Percentiles rank a stretch among this genome's conserved stretches.
These are phyloP conservation scores for Onychostoma macrolepis DNA, from an alignment of 2,113 vertebrate genomes.

Conservation along the genomic window DNA sequence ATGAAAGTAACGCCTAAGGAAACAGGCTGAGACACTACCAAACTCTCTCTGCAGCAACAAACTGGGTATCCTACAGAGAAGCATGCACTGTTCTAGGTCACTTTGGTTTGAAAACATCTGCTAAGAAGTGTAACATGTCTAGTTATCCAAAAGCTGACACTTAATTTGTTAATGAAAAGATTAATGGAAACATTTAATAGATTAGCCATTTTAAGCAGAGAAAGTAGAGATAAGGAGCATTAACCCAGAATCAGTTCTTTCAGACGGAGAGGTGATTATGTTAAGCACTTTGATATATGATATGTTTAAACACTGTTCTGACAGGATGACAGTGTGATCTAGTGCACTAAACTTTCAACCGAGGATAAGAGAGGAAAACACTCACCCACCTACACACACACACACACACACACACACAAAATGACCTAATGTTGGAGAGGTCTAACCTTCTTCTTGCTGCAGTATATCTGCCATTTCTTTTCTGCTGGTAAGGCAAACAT, in stretches of 20 bases:
- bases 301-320: background rate
- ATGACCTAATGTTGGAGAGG: background rate
- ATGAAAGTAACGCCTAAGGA: background rate
- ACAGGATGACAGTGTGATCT: slow-evolving; percentile 18
- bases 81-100: background rate
- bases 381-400: slow-evolving; percentile 1
- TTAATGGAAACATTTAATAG: slow-evolving; percentile 15
- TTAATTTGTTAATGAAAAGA: background rate
- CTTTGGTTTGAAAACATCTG: background rate
- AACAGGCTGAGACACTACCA: background rate
- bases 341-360: background rate
- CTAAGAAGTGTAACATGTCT: background rate
- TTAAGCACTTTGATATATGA: slow-evolving; percentile 23
- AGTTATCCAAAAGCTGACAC: slow-evolving; percentile 7
- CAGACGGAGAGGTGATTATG: background rate
- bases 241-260: background rate
- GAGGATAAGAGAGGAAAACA: background rate
- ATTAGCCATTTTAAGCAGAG: background rate
- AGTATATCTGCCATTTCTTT: slow-evolving; percentile 87
- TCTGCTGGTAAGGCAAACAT: slow-evolving; percentile 97
- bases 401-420: background rate
- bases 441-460: slow-evolving; percentile 97
- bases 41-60: background rate
- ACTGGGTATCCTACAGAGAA: background rate
- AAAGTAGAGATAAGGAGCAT: background rate